These are phyloP conservation scores for Trichopoda pennipes DNA, from an alignment of 2,888 invertebrate genomes.

Conservation along the genomic window DNA sequence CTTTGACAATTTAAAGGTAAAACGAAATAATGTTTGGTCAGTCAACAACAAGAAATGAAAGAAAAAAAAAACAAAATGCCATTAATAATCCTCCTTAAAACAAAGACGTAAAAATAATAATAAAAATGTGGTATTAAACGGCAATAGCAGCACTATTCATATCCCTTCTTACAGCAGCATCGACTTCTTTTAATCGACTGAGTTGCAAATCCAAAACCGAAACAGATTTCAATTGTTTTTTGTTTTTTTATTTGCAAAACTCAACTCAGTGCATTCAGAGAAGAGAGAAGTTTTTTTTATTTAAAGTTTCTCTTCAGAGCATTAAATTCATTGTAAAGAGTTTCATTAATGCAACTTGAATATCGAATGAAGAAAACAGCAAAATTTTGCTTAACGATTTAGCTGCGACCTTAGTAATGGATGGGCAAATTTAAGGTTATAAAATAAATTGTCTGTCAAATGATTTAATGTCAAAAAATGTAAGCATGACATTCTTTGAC, in stretches of 20 bases:
- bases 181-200: conserved; percentile 46
- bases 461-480: too few relatives aligned
- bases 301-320: conserved; percentile 17
- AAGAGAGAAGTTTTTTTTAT: background rate
- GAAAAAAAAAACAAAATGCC: background rate
- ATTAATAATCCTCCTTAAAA: background rate
- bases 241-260: conserved; percentile 19
- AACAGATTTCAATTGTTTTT: conserved; percentile 30
- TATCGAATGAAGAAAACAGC: too few relatives aligned
- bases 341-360: background rate
- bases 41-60: background rate
- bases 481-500: too few relatives aligned
- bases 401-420: too few relatives aligned
- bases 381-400: too few relatives aligned
- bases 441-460: too few relatives aligned
- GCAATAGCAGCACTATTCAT: background rate
- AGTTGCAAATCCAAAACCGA: conserved; percentile 30
- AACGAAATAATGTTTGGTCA: background rate
- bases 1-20: background rate
- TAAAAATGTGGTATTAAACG: background rate
- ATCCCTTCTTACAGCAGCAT: background rate
- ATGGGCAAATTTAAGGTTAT: too few relatives aligned
- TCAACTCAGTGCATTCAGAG: background rate
- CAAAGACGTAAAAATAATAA: background rate
- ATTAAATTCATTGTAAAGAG: background rate